Evolutionary conservation across 1,140 invertebrate species (phyloP).

Genomic region (Penaeus japonicus): DNA sequence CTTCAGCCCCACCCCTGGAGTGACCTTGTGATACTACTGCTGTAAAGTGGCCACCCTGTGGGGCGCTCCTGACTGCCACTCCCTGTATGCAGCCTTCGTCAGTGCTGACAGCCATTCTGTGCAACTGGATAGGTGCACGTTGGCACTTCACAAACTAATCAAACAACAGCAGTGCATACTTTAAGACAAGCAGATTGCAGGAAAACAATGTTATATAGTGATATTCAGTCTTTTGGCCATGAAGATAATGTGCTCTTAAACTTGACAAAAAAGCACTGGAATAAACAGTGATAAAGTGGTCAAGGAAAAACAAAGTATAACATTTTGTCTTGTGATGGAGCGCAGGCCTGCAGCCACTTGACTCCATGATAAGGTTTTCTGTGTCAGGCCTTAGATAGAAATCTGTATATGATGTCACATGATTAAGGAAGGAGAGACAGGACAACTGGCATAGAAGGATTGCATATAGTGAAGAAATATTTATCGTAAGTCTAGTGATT

Average conservation of each 20-base stretch:
- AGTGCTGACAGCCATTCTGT: background rate
- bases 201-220: background rate
- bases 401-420: background rate
- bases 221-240: too few relatives aligned
- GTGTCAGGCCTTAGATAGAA: slow-evolving; percentile 52
- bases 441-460: background rate
- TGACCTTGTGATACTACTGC: slow-evolving; percentile 47
- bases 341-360: background rate
- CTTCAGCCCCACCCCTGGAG: slow-evolving; percentile 54
- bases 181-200: background rate
- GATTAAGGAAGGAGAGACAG: background rate
- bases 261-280: background rate
- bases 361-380: slow-evolving; percentile 1
- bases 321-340: slow-evolving; percentile 6
- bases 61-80: slow-evolving; percentile 41
- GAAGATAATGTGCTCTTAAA: background rate
- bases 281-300: slow-evolving; percentile 25
- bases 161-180: background rate
- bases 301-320: background rate
- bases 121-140: background rate
- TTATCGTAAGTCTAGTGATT: background rate
- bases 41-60: slow-evolving; percentile 46
- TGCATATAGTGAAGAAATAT: background rate
- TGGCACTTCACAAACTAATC: background rate
- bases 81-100: slow-evolving; percentile 6